Evolutionary conservation across 2,113 vertebrate genomes (phyloP).

Genomic region (Strix aluco): DNA sequence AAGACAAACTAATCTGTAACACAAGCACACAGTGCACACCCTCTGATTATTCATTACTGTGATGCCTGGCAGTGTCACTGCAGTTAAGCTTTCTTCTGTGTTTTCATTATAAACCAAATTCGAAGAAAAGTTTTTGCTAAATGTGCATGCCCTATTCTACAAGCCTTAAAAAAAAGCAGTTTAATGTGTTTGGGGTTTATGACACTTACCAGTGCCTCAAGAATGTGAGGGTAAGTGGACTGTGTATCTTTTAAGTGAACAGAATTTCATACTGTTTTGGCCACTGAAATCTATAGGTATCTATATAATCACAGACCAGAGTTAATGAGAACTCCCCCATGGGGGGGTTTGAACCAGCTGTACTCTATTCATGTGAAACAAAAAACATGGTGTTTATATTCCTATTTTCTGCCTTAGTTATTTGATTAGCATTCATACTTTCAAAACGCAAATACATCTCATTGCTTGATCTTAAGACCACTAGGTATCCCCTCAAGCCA

Average conservation of each 20-base stretch:
- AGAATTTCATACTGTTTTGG: neutral
- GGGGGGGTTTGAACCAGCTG: neutral
- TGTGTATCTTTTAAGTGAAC: neutral
- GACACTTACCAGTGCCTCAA: neutral
- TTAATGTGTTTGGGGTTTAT: neutral
- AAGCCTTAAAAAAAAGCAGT: neutral
- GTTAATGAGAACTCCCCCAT: neutral
- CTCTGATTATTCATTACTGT: neutral
- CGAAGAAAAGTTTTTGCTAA: neutral
- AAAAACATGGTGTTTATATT: neutral
- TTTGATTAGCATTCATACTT: neutral
- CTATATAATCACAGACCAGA: neutral
- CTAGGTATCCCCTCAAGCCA: neutral
- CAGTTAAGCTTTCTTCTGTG: neutral
- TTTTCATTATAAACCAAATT: neutral
- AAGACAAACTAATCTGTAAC: conserved; percentile 44
- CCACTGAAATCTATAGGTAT: neutral
- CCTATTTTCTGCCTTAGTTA: neutral
- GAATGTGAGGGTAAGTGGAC: neutral
- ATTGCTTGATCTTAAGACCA: neutral
- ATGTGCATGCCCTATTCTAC: neutral
- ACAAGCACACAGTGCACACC: neutral
- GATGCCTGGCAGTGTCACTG: neutral
- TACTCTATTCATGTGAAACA: neutral
- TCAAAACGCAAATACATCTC: neutral